Evolutionary conservation across 2,113 vertebrate genomes (phyloP), one percentile per base, ranked within the genome.

Genomic region (Pionites leucogaster): DNA sequence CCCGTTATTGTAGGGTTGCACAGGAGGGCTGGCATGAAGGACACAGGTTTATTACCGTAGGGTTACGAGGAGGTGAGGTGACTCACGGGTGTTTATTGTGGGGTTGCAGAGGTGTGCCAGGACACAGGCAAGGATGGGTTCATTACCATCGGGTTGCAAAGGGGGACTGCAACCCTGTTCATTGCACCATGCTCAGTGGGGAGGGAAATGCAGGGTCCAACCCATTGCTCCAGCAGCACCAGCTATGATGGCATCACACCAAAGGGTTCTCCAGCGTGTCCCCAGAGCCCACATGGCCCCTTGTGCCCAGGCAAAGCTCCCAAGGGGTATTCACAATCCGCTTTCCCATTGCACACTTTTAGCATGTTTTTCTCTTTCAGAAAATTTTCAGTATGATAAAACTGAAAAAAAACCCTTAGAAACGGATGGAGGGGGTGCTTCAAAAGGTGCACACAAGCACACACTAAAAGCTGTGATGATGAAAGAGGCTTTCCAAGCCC

Each of bases 31-130:
- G 62, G 47, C 6, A 27, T 1, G 17, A 89, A 82, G 71, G 71
- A 42, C 52, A 39, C 17, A 7, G 0, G 2, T 55, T 90, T 47
- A 24, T 41, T 62, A n/a, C 39, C 52, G 29, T 17, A 33, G 27
- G 33, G 47, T 72, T 47, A 18, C 3, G 0, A 1, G 62, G n/a
- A 81, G 59, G 49, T 35, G 77, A 37, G 53, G 9, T 46, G 79
- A 46, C 7, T 60, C 68, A 72, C 0, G 2, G 6, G 28, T 0
- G 0, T 33, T 19, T 94, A 44, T 6, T 53, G 14, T 55, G 29
- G 20, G n/a, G 62, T n/a, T 88, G 37, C 59, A 67, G 65, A 39
- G 15, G 53, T 24, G 17, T 55, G 33, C 17, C 42, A 44, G 49
- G 23, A 35, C 1, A 4, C 0, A 0, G 16, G 29, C 27, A 76